phyloP scores from a whole-genome alignment of 2,888 invertebrate species.

The Phaedon cochleariae region DNA sequence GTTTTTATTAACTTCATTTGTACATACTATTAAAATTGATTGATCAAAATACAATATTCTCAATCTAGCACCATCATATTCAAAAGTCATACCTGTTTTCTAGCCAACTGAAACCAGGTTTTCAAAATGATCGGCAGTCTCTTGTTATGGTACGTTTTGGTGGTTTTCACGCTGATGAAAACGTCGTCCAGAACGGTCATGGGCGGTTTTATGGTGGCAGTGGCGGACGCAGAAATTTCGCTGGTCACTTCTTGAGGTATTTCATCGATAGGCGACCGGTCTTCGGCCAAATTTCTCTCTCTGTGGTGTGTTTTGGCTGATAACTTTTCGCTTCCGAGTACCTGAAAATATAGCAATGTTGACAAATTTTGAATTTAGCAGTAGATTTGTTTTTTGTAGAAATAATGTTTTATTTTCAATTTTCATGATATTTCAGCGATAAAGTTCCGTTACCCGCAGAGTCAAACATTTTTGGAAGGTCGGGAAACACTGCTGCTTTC shows the following conservation, averaged over 20 bases:
- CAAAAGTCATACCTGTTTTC: conserved; percentile 78
- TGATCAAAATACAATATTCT: too few relatives aligned
- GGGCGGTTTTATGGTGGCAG: conserved; percentile 64
- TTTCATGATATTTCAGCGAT: too few relatives aligned
- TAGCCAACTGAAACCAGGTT: conserved; percentile 95
- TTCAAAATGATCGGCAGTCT: conserved; percentile 87
- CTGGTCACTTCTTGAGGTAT: conserved; percentile 43
- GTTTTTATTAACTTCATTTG: too few relatives aligned
- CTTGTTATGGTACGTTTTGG: conserved; percentile 84
- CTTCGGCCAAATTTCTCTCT: conserved; percentile 50
- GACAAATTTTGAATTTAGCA: too few relatives aligned
- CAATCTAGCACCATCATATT: too few relatives aligned
- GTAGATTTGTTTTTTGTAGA: too few relatives aligned
- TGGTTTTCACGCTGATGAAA: conserved; percentile 96
- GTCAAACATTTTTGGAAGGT: too few relatives aligned
- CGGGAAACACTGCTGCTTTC: too few relatives aligned
- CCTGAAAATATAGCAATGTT: too few relatives aligned
- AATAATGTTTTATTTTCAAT: too few relatives aligned
- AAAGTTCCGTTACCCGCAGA: too few relatives aligned
- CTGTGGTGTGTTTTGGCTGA: conserved; percentile 44
- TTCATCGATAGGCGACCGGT: conserved; percentile 42
- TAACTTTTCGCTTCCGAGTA: conserved; percentile 53
- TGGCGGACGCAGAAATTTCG: conserved; percentile 55
- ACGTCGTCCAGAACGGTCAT: conserved; percentile 82
- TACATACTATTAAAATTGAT: too few relatives aligned